Conservation (phyloP, 1,140 invertebrate species). For the Teleopsis dalmanni region DNA sequence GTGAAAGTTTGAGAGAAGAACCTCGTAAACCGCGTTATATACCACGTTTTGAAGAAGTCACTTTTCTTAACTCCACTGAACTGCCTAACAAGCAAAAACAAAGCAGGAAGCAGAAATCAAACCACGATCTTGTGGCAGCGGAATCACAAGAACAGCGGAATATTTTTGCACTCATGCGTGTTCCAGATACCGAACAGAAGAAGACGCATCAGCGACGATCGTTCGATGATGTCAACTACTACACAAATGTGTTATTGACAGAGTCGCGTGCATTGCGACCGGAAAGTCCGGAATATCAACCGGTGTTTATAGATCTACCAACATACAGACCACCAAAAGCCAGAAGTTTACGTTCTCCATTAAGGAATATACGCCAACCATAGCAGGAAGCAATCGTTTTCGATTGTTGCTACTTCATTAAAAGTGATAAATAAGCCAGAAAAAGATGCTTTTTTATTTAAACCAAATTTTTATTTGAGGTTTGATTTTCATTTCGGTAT, state of each 20-base stretch:
- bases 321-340: conserved; percentile 28
- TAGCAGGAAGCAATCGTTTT: no score
- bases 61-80: conserved; percentile 13
- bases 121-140: neutral
- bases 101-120: neutral
- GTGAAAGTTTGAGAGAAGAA: conserved; percentile 15
- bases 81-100: neutral
- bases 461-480: no score
- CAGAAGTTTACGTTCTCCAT: no score
- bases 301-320: conserved; percentile 37
- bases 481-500: no score
- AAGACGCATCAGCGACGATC: neutral
- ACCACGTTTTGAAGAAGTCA: conserved; percentile 35
- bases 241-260: conserved; percentile 28
- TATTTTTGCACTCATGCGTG: conserved; percentile 25
- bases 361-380: no score
- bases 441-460: no score
- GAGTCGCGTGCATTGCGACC: conserved; percentile 34
- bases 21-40: conserved; percentile 40
- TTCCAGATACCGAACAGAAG: neutral
- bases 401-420: no score
- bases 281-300: conserved; percentile 29
- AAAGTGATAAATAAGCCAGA: no score
- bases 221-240: conserved; percentile 27
- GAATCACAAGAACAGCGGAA: conserved; percentile 21